A percentile compares a stretch with the other conserved stretches of the same genome.
These are phyloP conservation scores for Notiomystis cincta DNA, from an alignment of 2,113 vertebrate species.

Conservation along the genomic window DNA sequence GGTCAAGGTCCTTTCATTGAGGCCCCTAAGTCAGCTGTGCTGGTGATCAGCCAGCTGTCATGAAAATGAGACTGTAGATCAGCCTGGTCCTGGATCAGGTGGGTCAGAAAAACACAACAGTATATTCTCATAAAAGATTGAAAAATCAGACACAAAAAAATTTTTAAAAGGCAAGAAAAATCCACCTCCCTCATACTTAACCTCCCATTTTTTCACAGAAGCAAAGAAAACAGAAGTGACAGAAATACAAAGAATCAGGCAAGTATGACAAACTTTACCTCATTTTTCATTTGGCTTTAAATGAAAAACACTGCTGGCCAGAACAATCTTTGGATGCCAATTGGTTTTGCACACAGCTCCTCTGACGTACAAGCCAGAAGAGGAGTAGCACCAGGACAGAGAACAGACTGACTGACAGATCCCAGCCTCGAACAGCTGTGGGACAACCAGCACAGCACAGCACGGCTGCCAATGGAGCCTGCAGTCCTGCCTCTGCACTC, in stretches of 20 bases:
- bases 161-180: too few relatives aligned
- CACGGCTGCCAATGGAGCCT: fast-evolving
- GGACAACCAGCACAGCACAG: neutral
- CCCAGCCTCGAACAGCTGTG: neutral
- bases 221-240: neutral
- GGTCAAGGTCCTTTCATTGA: constrained; percentile 34
- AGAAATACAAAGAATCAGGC: neutral
- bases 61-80: neutral
- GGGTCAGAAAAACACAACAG: neutral
- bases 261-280: neutral
- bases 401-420: fast-evolving
- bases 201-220: neutral
- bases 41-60: neutral
- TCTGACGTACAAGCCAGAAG: neutral
- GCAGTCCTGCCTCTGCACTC: neutral
- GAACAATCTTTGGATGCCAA: neutral
- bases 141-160: neutral
- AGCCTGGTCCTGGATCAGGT: neutral
- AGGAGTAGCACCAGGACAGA: neutral
- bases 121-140: neutral
- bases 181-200: neutral
- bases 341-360: neutral
- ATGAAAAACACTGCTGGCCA: neutral
- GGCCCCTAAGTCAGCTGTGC: neutral
- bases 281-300: neutral